phyloP scores from a whole-genome alignment of 2,888 invertebrate genomes.

The Emmelina monodactyla region DNA sequence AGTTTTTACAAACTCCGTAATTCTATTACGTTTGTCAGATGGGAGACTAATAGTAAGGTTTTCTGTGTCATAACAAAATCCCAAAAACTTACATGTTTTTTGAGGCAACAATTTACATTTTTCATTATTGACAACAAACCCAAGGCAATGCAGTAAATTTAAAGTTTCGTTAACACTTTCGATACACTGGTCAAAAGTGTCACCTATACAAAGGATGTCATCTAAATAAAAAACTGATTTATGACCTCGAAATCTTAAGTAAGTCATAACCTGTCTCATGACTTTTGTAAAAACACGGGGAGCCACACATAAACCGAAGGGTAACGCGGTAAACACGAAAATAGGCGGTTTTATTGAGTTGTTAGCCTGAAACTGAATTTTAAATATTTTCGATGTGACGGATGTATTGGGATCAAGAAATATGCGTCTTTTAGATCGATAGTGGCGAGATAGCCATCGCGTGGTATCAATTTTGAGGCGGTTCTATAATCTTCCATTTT shows the following conservation, averaged over 20 bases:
- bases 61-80: too few species aligned
- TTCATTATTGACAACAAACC: constrained; percentile 6
- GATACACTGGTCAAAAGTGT: background rate
- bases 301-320: constrained; percentile 8
- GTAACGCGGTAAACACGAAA: constrained; percentile 8
- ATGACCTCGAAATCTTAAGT: constrained; percentile 5
- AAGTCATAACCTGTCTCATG: constrained; percentile 6
- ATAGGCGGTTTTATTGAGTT: background rate
- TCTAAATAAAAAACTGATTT: constrained; percentile 11
- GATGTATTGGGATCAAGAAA: background rate
- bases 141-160: background rate
- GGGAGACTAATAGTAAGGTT: too few species aligned
- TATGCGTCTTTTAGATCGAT: constrained; percentile 1
- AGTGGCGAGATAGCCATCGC: constrained; percentile 1
- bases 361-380: constrained; percentile 1
- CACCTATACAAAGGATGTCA: constrained; percentile 12
- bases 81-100: too few species aligned
- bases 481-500: constrained; percentile 3
- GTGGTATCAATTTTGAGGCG: background rate
- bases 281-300: constrained; percentile 8
- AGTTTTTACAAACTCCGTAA: too few species aligned
- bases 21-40: too few species aligned
- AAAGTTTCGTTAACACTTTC: background rate
- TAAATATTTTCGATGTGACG: background rate
- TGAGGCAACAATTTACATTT: too few species aligned